These are phyloP conservation scores for Siniperca scherzeri DNA, from an alignment of 2,797 vertebrate genomes.

Conservation along the genomic window DNA sequence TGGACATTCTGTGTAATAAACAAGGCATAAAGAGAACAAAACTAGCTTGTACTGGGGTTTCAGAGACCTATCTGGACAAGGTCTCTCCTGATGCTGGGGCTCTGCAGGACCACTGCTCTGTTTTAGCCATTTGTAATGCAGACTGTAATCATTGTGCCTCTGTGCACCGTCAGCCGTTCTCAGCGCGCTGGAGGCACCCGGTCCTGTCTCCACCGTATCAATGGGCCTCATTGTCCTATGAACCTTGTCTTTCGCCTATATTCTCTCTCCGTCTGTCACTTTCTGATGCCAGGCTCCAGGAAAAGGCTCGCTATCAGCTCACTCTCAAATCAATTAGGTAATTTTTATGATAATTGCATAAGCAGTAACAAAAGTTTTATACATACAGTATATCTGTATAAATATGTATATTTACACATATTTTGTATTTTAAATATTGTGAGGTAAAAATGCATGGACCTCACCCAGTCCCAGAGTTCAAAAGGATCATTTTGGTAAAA, in stretches of 20 bases:
- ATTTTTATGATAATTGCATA: conserved; percentile 10
- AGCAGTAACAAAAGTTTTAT: neutral
- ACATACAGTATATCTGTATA: neutral
- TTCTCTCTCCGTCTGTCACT: conserved; percentile 64
- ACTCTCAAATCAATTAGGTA: conserved; percentile 24
- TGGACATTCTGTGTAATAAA: neutral
- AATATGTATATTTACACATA: neutral
- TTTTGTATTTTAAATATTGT: neutral
- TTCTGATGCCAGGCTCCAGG: conserved; percentile 55
- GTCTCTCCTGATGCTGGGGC: conserved; percentile 50
- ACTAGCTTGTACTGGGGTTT: conserved; percentile 6
- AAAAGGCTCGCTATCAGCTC: conserved; percentile 31
- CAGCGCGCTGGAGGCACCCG: conserved; percentile 74
- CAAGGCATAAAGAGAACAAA: conserved; percentile 30
- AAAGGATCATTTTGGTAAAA: neutral
- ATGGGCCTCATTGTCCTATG: conserved; percentile 81
- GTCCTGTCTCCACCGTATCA: conserved; percentile 82
- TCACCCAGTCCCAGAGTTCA: neutral
- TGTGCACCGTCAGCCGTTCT: conserved; percentile 75
- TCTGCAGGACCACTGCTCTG: conserved; percentile 61
- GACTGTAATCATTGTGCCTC: conserved; percentile 78
- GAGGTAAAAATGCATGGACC: neutral
- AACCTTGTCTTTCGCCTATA: conserved; percentile 65
- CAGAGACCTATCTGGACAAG: conserved; percentile 16
- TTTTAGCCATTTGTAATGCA: conserved; percentile 81